Base-by-base conservation (phyloP, 2,888 invertebrate species). In the Leptogaster cylindrica region DNA sequence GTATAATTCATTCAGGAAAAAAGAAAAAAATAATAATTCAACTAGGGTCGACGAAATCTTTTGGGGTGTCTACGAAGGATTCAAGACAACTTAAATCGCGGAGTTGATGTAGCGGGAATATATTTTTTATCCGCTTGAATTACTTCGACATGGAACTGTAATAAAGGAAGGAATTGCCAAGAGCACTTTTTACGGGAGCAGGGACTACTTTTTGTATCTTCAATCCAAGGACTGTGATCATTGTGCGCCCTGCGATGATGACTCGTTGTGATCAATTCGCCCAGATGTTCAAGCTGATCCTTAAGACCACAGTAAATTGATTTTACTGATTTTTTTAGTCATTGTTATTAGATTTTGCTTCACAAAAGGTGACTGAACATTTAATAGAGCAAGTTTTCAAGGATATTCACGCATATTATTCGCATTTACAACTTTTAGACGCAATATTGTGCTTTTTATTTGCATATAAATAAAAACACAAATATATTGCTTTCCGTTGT, bases 231-330 rank as follows among this genome's bases (percentile, higher is more conserved):
- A 55, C 23, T 36, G 7, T 8, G 36, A n/a, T 12, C 36, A 55
- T 55, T 23, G 5, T n/a, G 23, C 3, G 46, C 23, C 46, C n/a
- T n/a, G 46, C 7, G 3, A 2, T 16, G 31, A 27, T 31, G 16
- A 14, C 23, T 55, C 36, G 23, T 39, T 55, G 23, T 25, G 36
- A 39, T 36, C 36, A 6, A 1, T 36, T 36, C 23, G 55, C 55
- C 55, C 55, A 55, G 55, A 55, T 55, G 55, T 55, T 55, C 55
- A 55, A 36, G 23, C 31, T 23, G 23, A n/a, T 28, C 25, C 20
- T 36, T 55, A 18, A n/a, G 8, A 18, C 16, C n/a, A 16, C 18
- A 31, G 23, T 55, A 55, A 55, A 55, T 55, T 55, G 55, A 55
- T 55, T 55, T 55, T 55, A 36, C 39, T 36, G 12, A 2, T 6